phyloP scores from a whole-genome alignment of 2,888 invertebrate genomes.

The Thyatira batis region DNA sequence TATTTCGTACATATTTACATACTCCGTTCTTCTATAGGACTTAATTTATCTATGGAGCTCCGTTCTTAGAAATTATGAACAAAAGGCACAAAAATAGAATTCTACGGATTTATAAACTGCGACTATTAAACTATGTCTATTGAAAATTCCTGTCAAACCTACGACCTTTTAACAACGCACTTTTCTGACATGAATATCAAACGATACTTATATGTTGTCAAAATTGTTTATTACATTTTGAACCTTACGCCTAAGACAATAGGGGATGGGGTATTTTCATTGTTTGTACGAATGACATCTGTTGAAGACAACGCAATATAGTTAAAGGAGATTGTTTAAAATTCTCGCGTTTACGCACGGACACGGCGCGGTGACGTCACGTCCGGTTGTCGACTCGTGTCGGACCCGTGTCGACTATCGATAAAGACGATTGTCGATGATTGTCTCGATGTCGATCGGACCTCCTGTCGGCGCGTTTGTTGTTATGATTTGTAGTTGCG shows the following conservation, averaged over 20 bases:
- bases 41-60: neutral
- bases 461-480: conserved; percentile 76
- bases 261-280: conserved; percentile 44
- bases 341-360: conserved; percentile 76
- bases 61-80: conserved; percentile 10
- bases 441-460: conserved; percentile 68
- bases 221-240: conserved; percentile 30
- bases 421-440: conserved; percentile 58
- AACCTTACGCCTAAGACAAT: conserved; percentile 47
- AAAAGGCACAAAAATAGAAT: conserved; percentile 43
- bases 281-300: conserved; percentile 68
- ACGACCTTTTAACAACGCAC: conserved; percentile 67
- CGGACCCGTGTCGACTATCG: conserved; percentile 43
- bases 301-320: conserved; percentile 66
- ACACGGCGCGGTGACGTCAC: conserved; percentile 66
- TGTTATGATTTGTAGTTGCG: conserved; percentile 74
- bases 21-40: too few relatives aligned
- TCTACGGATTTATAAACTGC: conserved; percentile 40
- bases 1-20: too few relatives aligned
- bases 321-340: conserved; percentile 77
- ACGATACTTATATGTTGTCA: conserved; percentile 38
- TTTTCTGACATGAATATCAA: conserved; percentile 72
- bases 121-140: conserved; percentile 39
- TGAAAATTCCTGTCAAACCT: conserved; percentile 62
- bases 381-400: conserved; percentile 64